phyloP scores from a whole-genome alignment of 2,797 vertebrate genomes.

The Syngnathus acus region DNA sequence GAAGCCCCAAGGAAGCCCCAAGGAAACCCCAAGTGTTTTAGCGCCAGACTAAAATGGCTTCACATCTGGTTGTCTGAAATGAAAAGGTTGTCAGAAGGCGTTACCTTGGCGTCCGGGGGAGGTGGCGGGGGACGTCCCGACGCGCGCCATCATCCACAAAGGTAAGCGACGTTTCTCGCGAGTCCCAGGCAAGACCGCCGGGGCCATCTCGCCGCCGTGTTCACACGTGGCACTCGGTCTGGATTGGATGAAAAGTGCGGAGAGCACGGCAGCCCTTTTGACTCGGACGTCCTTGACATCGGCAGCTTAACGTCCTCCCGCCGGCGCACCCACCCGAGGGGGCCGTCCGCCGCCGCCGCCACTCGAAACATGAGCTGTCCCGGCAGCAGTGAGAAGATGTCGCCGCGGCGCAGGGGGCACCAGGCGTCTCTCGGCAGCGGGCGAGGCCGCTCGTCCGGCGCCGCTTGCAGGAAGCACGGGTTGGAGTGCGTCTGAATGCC shows the following conservation, averaged over 20 bases:
- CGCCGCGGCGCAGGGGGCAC: conserved; percentile 64
- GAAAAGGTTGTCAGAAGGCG: no score
- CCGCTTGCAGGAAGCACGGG: conserved; percentile 76
- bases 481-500: conserved; percentile 73
- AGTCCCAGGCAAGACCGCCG: not conserved
- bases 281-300: no score
- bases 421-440: conserved; percentile 71
- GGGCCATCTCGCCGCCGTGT: not conserved
- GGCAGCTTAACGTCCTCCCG: no score
- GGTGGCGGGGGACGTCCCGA: not conserved
- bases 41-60: no score
- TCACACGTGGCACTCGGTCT: not conserved
- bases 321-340: conserved; percentile 38
- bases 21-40: no score
- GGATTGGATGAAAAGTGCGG: not conserved
- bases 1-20: no score
- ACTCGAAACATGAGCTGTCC: conserved; percentile 72
- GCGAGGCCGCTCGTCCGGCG: conserved; percentile 42
- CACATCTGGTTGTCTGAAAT: no score
- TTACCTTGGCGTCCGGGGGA: conserved; percentile 35
- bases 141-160: conserved; percentile 58
- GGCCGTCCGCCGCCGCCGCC: conserved; percentile 25
- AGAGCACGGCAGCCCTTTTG: not conserved
- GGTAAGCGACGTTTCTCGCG: conserved; percentile 55
- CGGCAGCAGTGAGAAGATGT: conserved; percentile 75